These are phyloP conservation scores for Dolichotis patagonum DNA, from an alignment of 2,113 vertebrate genomes.

Conservation along the genomic window DNA sequence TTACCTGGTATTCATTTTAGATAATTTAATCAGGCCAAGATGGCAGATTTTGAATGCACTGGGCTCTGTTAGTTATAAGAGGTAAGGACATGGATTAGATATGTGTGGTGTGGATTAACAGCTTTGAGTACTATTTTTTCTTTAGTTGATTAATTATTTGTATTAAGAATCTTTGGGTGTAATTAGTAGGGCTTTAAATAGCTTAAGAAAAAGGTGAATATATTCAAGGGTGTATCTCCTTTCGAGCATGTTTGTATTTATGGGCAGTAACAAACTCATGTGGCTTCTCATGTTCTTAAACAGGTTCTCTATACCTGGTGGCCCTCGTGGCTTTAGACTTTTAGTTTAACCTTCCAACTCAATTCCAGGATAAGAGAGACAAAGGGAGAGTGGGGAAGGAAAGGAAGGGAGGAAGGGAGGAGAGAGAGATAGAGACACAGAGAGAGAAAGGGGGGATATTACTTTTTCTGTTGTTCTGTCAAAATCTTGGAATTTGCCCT, in stretches of 20 bases:
- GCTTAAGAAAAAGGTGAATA: background rate
- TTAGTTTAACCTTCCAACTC: background rate
- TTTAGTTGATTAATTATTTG: background rate
- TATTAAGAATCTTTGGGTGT: slow-evolving; percentile 24
- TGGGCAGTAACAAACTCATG: background rate
- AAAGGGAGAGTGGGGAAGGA: background rate
- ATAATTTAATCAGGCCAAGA: background rate
- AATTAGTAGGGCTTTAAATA: background rate
- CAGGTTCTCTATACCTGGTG: background rate
- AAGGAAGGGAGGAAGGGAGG: background rate
- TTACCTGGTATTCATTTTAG: slow-evolving; percentile 33
- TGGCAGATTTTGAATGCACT: background rate
- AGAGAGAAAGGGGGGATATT: background rate
- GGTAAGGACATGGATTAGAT: background rate
- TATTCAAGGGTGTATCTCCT: background rate
- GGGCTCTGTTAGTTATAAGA: background rate
- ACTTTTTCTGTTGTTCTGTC: background rate
- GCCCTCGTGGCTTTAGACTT: background rate
- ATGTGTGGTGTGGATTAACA: background rate
- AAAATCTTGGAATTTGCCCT: background rate
- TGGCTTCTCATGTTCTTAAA: background rate
- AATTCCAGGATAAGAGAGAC: background rate
- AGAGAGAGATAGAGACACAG: background rate
- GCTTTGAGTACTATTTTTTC: background rate
- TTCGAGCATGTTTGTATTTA: background rate